phyloP scores from a whole-genome alignment of 2,888 invertebrate species.

The Diplolepis rosae region DNA sequence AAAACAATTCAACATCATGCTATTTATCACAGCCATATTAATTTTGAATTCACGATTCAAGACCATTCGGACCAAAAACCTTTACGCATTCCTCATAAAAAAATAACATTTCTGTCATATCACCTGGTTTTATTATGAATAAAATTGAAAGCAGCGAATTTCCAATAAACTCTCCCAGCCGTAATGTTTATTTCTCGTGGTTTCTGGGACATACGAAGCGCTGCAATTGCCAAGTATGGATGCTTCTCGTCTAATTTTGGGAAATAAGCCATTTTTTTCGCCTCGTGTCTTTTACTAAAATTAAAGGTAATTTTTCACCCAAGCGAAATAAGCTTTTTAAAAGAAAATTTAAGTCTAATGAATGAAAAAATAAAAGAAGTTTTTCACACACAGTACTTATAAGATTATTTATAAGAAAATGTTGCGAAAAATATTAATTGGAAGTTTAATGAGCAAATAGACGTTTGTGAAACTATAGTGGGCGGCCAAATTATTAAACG shows the following conservation, averaged over 20 bases:
- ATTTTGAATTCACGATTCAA: not conserved
- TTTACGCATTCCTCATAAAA: not conserved
- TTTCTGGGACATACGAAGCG: conserved; percentile 61
- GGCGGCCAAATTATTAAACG: too few relatives aligned
- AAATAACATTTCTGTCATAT: conserved; percentile 2
- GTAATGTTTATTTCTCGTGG: conserved; percentile 61
- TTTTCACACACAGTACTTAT: too few relatives aligned
- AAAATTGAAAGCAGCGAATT: conserved; percentile 65
- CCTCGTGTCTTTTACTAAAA: conserved; percentile 49
- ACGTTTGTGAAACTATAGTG: too few relatives aligned
- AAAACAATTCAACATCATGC: too few relatives aligned
- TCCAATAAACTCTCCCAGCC: conserved; percentile 63
- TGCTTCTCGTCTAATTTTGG: conserved; percentile 59
- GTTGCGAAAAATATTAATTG: too few relatives aligned
- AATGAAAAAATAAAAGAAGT: not conserved
- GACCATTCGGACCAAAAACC: not conserved
- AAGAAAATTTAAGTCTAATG: not conserved
- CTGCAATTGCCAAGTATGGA: conserved; percentile 62
- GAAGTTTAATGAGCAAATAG: too few relatives aligned
- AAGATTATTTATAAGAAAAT: too few relatives aligned
- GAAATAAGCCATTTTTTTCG: conserved; percentile 59
- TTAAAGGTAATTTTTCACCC: conserved; percentile 19
- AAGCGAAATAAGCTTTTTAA: not conserved
- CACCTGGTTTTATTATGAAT: conserved; percentile 50
- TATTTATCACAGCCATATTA: too few relatives aligned